A percentile compares a stretch with the other conserved stretches of the same genome.
These are phyloP conservation scores for Diplodus puntazzo DNA, from an alignment of 2,797 vertebrate genomes.

Conservation along the genomic window DNA sequence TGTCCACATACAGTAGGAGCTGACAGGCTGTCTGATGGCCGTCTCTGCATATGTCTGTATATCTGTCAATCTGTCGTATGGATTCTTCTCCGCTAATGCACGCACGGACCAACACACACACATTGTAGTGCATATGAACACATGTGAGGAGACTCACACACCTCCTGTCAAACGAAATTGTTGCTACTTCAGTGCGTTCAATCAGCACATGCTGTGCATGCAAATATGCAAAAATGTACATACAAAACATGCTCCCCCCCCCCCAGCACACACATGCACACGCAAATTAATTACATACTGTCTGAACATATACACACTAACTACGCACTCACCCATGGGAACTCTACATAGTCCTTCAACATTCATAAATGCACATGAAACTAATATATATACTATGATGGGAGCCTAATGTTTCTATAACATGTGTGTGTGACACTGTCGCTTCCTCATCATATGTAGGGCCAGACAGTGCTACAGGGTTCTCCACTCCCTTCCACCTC, in stretches of 20 bases:
- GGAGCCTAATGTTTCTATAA: neutral
- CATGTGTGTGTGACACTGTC: neutral
- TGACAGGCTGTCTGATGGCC: constrained; percentile 11
- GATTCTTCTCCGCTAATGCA: constrained; percentile 36
- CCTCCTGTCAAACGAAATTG: constrained; percentile 40
- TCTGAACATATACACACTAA: neutral
- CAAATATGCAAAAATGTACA: constrained; percentile 2
- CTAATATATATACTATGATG: neutral
- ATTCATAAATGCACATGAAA: neutral
- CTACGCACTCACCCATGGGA: neutral
- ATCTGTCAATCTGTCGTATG: constrained; percentile 54
- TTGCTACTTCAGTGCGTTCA: constrained; percentile 19
- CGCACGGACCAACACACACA: constrained; percentile 10
- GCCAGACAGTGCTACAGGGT: constrained; percentile 37
- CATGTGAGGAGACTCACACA: constrained; percentile 36
- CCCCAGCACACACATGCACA: neutral
- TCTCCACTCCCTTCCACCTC: constrained; percentile 49
- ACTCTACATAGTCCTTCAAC: neutral
- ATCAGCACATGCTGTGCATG: constrained; percentile 11
- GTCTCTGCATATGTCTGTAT: constrained; percentile 47
- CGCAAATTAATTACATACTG: neutral
- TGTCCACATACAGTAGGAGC: constrained; percentile 2
- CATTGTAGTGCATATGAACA: neutral
- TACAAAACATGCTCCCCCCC: neutral
- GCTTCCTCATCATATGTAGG: neutral